These are phyloP conservation scores for Lepidochitona cinerea DNA, from an alignment of 2,888 invertebrate genomes.

Conservation along the genomic window DNA sequence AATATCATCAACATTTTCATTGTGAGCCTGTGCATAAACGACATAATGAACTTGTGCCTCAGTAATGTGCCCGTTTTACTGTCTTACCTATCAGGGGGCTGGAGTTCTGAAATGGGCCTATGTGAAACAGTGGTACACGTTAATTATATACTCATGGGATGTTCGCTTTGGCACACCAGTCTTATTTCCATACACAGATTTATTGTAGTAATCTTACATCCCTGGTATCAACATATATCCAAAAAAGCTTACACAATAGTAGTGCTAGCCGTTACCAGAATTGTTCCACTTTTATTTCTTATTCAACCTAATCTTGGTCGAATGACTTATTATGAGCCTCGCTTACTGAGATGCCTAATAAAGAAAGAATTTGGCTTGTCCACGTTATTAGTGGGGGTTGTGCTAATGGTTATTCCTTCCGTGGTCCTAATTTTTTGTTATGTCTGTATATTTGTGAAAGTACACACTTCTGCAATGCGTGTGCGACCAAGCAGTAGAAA, in stretches of 20 bases:
- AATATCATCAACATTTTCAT: slow-evolving; percentile 68
- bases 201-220: slow-evolving; percentile 65
- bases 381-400: slow-evolving; percentile 60
- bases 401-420: slow-evolving; percentile 67
- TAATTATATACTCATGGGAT: slow-evolving; percentile 64
- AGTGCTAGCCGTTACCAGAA: slow-evolving; percentile 61
- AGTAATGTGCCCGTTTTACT: slow-evolving; percentile 62
- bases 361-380: slow-evolving; percentile 59
- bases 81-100: slow-evolving; percentile 60
- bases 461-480: slow-evolving; percentile 57
- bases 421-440: slow-evolving; percentile 65
- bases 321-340: slow-evolving; percentile 63
- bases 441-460: slow-evolving; percentile 65
- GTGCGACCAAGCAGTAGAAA: slow-evolving; percentile 54
- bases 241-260: slow-evolving; percentile 64
- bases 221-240: slow-evolving; percentile 64
- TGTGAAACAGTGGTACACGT: slow-evolving; percentile 66
- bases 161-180: slow-evolving; percentile 67
- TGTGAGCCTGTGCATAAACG: slow-evolving; percentile 66
- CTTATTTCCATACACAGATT: slow-evolving; percentile 67
- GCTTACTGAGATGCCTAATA: slow-evolving; percentile 62
- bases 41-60: slow-evolving; percentile 60
- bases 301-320: slow-evolving; percentile 60
- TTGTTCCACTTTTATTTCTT: slow-evolving; percentile 62
- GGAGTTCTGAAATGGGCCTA: slow-evolving; percentile 58